A percentile compares a stretch with the other conserved stretches of the same genome.
These are phyloP conservation scores for Euzetes globulus DNA, from an alignment of 2,888 invertebrate genomes.

Conservation along the genomic window DNA sequence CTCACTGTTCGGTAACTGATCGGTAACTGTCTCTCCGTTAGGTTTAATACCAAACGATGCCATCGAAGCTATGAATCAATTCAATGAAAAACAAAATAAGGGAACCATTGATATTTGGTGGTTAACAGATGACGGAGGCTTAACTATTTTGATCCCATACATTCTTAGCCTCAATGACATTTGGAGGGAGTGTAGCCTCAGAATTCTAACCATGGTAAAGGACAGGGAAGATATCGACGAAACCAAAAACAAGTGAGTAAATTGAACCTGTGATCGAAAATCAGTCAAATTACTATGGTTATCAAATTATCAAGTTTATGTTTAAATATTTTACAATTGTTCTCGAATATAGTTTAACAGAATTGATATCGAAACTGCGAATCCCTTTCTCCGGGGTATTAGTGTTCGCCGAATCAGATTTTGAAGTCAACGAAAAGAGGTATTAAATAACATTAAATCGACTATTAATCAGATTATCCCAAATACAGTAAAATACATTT, in stretches of 20 bases:
- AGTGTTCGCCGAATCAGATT: constrained; percentile 82
- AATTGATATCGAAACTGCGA: constrained; percentile 87
- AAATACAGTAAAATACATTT: constrained; percentile 20
- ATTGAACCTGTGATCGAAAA: no score
- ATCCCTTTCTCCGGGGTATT: constrained; percentile 92
- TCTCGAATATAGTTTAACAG: constrained; percentile 73
- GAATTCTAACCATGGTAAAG: constrained; percentile 56
- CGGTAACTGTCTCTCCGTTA: no score
- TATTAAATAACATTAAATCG: not conserved
- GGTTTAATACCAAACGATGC: constrained; percentile 57
- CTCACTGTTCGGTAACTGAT: no score
- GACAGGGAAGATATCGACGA: constrained; percentile 85
- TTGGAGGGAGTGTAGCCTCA: constrained; percentile 48
- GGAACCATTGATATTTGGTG: constrained; percentile 94
- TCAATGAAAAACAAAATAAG: constrained; percentile 68
- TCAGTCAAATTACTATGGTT: no score
- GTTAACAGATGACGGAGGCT: constrained; percentile 89
- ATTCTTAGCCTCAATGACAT: constrained; percentile 52
- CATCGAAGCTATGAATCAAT: constrained; percentile 63
- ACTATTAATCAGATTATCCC: not conserved
- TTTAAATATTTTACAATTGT: no score
- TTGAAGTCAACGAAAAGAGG: constrained; percentile 67
- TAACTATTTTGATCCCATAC: constrained; percentile 50
- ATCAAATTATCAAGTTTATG: no score
- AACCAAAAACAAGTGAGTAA: constrained; percentile 54